Evolutionary conservation across 2,888 invertebrate species (phyloP).

Genomic region (Machimus atricapillus): DNA sequence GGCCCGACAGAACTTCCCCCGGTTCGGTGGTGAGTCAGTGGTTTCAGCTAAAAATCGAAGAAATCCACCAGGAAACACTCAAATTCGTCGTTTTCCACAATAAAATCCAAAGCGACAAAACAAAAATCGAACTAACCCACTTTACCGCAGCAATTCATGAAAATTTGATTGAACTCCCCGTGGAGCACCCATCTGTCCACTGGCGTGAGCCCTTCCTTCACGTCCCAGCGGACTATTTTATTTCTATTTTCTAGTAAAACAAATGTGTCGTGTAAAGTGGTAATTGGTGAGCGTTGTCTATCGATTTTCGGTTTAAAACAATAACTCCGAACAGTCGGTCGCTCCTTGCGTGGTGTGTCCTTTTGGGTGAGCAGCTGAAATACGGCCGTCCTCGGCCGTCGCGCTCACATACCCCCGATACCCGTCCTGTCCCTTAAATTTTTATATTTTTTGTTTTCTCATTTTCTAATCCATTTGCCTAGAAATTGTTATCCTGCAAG

Average conservation of each 20-base stretch:
- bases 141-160: neutral
- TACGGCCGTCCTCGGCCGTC: neutral
- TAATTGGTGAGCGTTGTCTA: neutral
- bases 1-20: neutral
- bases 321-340: neutral
- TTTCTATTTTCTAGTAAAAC: neutral
- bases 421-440: neutral
- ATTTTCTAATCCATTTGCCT: neutral
- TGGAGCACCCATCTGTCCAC: neutral
- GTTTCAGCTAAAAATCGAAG: neutral
- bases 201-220: neutral
- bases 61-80: neutral
- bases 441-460: neutral
- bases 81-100: neutral
- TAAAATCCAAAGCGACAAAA: neutral
- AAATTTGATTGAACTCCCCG: neutral
- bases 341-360: neutral
- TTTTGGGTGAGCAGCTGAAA: neutral
- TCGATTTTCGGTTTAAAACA: constrained; percentile 9
- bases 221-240: neutral
- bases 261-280: constrained; percentile 3
- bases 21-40: neutral
- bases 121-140: neutral
- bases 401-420: neutral
- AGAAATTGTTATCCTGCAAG: neutral